Evolutionary conservation across 1,140 invertebrate genomes (phyloP).

Genomic region (Drosophila bifasciata): DNA sequence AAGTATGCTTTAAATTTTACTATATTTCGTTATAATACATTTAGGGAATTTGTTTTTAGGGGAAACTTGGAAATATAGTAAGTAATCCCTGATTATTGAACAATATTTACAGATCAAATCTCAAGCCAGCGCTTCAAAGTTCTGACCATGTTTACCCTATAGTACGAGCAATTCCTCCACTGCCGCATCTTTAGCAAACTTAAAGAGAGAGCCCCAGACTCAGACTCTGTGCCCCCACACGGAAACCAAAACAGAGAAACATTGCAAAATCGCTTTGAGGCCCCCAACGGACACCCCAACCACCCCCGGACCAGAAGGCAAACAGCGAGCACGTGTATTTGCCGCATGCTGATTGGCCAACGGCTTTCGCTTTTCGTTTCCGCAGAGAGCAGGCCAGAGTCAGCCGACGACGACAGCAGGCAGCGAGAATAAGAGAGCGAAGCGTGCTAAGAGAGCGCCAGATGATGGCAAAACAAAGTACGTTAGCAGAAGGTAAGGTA

Average conservation of each 20-base stretch:
- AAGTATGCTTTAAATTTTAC: no score
- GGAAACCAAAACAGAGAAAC: conserved; percentile 79
- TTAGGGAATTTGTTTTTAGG: not conserved
- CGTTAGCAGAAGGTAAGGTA: no score
- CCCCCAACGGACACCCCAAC: not conserved
- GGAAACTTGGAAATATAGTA: not conserved
- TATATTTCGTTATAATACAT: not conserved
- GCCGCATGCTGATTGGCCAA: conserved; percentile 61
- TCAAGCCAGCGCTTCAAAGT: not conserved
- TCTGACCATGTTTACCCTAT: conserved; percentile 39
- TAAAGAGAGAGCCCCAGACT: conserved; percentile 26
- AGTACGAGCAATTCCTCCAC: not conserved
- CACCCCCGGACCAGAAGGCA: conserved; percentile 1
- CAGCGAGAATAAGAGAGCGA: conserved; percentile 19
- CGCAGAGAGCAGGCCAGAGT: conserved; percentile 33
- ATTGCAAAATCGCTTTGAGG: conserved; percentile 20
- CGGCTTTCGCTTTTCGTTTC: conserved; percentile 72
- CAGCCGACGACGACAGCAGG: not conserved
- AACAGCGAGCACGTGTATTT: conserved; percentile 75
- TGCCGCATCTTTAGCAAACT: conserved; percentile 7
- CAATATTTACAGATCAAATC: conserved; percentile 1
- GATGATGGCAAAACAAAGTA: no score
- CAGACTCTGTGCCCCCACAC: not conserved
- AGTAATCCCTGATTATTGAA: not conserved
- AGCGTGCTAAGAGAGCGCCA: conserved; percentile 21